A percentile compares a stretch with the other conserved stretches of the same genome.
Conservation (phyloP, 1,140 invertebrate species). For the Rhopalosiphum padi region DNA sequence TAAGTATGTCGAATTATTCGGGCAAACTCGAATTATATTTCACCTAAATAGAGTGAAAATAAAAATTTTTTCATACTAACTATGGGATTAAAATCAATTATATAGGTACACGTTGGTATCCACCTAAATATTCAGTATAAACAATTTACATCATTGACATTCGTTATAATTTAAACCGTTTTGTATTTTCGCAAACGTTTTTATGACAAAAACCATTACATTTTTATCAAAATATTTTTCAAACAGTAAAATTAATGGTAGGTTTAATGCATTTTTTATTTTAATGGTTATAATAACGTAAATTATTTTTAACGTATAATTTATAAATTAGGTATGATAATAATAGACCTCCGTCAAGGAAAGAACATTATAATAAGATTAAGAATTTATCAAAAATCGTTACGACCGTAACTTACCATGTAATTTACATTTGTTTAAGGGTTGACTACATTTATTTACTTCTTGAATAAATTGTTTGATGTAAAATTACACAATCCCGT, state of each 20-base stretch:
- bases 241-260: neutral
- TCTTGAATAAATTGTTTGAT: neutral
- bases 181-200: no score
- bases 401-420: no score
- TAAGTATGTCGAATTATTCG: neutral
- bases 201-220: neutral
- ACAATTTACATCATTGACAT: neutral
- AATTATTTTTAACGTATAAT: neutral
- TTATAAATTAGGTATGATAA: neutral
- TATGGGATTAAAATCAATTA: no score
- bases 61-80: no score
- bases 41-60: neutral
- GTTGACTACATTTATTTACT: neutral
- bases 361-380: neutral
- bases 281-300: neutral
- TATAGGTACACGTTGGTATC: no score
- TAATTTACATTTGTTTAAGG: neutral
- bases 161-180: no score
- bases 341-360: neutral
- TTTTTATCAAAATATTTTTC: neutral
- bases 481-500: neutral
- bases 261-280: neutral
- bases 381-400: neutral
- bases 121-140: no score
- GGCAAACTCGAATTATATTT: neutral